Evolutionary conservation across 2,888 invertebrate genomes (phyloP), one percentile per base, ranked within the genome.

Genomic region (Oxystoma pomonae): DNA sequence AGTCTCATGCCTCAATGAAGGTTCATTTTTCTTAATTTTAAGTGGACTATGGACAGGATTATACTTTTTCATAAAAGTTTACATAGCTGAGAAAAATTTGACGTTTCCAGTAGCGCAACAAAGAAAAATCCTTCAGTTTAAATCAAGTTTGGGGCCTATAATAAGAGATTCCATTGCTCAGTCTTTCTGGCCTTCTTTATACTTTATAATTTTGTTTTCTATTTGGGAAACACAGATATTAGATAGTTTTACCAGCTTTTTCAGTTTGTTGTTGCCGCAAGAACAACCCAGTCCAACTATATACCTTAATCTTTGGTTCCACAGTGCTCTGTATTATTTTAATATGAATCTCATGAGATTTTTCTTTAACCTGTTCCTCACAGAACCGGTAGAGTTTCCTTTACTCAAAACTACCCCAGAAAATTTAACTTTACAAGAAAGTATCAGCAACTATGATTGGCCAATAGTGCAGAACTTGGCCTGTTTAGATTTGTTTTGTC

Each of bases 381-480:
- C 91, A 0, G 88, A 91, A 79, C 87, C 87, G 68, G 81, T 88
- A 74, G 80, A 83, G 53, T 90, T 92, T 76, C 83, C 86, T 1
- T 83, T 91, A 67, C 84, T 83, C 67, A 81, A 82, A 56, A 67
- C 73, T 12, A 78, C 81, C 2, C 77, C 72, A 55, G 77, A 74
- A 58, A 72, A 69, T 5, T 72, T 89, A 0, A 85, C 85, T 0
- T 77, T 93, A 17, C 81, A 84, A 51, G 85, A 87, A 68, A 89
- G 87, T 19, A 76, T 92, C 18, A 81, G 82, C 1, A 77, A 79
- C 72, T 83, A 85, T 62, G 83, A 85, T 61, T 82, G 87, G 58
- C 88, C 89, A 7, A 87, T 91, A 59, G 83, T 89, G 67, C 90
- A 90, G 76, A 88, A 90, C 74, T 81, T 94, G 61, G 93, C 90